Base-by-base conservation (phyloP, 2,888 invertebrate species). In the Amphiduros pacificus region DNA sequence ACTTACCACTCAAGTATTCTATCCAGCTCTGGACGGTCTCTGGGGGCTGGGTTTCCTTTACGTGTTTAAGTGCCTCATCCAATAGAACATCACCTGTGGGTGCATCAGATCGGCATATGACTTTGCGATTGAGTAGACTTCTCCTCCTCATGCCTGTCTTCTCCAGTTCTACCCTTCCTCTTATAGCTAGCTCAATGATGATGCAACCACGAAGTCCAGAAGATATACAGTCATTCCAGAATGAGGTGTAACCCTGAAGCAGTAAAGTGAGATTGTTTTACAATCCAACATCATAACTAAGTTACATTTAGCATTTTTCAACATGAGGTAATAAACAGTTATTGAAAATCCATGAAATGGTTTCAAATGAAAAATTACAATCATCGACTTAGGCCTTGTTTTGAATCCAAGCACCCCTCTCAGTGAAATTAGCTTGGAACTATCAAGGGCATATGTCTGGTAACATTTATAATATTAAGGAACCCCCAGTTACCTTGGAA, bases 161-260 rank as follows among this genome's bases (percentile, higher is more conserved):
- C 84, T 99, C 99, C 75, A 99, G 86, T 86, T 97, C 97, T 64
- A 99, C 89, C 64, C 98, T 90, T 51, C 96, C 96, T 75, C 97
- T 87, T 67, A 99, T 85, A 11, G 94, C 94, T 75, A 99, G 87
- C 85, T 99, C 99, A 72, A 99, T 94, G 73, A 99, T 87, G 81
- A 99, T 99, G 84, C 98, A 99, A 67, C 99, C 99, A 77, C 99
- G 88, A 68, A 99, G 86, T 49, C 99, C 99, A 77, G 96, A 96
- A 73, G 98, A 98, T 88, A 99, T 98, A 86, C 98, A 99, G 85
- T 99, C 99, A 85, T 99, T 99, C 99, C 99, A 99, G 86, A 99
- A 99, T 61, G 98, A 99, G 58, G 82, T 82, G 73, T 82, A 82
- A 22, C 82, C 82, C 82, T 82, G 68, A n/a, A n/a, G n/a, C n/a